These are phyloP conservation scores for Vollenhovia emeryi DNA, from an alignment of 1,140 invertebrate genomes.

Conservation along the genomic window DNA sequence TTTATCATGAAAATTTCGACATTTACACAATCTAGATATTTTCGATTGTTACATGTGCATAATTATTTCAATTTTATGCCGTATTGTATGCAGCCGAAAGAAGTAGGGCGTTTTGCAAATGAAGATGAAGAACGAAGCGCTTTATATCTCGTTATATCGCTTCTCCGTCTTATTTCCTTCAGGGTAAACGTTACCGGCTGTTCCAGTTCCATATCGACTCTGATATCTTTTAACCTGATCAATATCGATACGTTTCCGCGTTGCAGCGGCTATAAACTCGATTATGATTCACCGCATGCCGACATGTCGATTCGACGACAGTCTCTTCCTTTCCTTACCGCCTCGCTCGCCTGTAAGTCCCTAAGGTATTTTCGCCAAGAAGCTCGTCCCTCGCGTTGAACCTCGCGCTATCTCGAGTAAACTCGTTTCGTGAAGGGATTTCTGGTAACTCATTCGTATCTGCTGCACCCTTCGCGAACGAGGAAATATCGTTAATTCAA, in stretches of 20 bases:
- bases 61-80: neutral
- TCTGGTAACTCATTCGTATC: slow-evolving; percentile 38
- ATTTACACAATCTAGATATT: neutral
- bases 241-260: slow-evolving; percentile 35
- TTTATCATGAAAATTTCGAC: neutral
- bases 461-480: neutral
- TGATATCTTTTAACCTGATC: slow-evolving; percentile 33
- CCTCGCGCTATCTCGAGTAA: slow-evolving; percentile 39
- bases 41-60: neutral
- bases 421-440: slow-evolving; percentile 18
- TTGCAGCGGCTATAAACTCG: neutral
- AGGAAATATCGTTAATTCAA: slow-evolving; percentile 27
- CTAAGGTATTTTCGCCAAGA: neutral
- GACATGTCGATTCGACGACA: slow-evolving; percentile 28
- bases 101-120: neutral
- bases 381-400: slow-evolving; percentile 30
- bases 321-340: neutral
- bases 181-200: neutral
- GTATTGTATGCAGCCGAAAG: neutral
- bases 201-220: neutral
- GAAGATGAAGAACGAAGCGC: neutral
- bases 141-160: neutral
- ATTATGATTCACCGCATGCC: neutral
- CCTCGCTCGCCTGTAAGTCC: slow-evolving; percentile 3
- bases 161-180: neutral